Percentiles rank a stretch among this genome's conserved stretches.
phyloP scores from a whole-genome alignment of 2,888 invertebrate genomes.

The Synergus itoensis region DNA sequence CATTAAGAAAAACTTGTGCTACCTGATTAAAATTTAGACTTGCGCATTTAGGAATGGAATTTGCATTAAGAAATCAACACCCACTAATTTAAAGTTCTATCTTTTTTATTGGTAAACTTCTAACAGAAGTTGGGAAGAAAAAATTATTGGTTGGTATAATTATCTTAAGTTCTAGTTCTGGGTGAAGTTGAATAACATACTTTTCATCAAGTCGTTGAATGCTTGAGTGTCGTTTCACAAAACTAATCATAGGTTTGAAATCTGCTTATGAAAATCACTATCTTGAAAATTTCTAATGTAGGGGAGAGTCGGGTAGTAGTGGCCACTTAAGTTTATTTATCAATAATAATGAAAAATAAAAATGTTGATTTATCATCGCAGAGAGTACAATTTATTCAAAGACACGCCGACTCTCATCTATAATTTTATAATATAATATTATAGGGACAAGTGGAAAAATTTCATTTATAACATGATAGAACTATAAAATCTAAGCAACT shows the following conservation, averaged over 20 bases:
- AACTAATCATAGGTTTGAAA: constrained; percentile 12
- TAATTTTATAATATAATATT: not conserved
- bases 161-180: constrained; percentile 7
- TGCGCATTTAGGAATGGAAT: not conserved
- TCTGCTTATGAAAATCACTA: not conserved
- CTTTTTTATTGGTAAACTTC: constrained; percentile 12
- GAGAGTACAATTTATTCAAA: no score
- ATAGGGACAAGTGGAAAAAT: not conserved
- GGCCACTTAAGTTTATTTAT: no score
- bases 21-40: not conserved
- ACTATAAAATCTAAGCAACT: not conserved
- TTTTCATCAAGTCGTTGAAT: not conserved
- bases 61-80: not conserved
- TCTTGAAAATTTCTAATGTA: not conserved
- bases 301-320: no score
- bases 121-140: constrained; percentile 9
- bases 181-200: constrained; percentile 20
- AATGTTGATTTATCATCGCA: no score
- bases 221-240: constrained; percentile 12
- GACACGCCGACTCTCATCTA: not conserved
- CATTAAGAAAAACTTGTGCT: not conserved
- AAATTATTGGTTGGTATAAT: constrained; percentile 11
- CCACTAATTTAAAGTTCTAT: not conserved
- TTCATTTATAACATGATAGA: not conserved
- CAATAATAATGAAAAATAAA: no score